Evolutionary conservation across 2,797 vertebrate species (phyloP), one percentile per base, ranked within the genome.

Genomic region (Leuciscus waleckii): DNA sequence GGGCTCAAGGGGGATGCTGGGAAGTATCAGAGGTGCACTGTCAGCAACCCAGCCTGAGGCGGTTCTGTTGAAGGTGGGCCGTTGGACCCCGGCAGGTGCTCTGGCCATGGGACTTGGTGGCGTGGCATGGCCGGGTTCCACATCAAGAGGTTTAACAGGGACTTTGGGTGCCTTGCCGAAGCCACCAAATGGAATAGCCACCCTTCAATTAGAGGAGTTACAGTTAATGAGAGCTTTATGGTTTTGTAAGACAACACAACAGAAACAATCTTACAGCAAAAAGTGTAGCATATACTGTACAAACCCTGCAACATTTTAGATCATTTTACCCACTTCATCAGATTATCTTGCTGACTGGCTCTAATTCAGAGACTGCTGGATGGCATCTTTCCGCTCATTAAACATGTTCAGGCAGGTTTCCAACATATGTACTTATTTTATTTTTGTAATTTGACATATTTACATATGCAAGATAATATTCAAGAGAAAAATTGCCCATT

Each of bases 181-280:
- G 80, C 97, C 98, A 58, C 98, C 96, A 63, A 98, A 99, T 7
- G 98, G 98, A 81, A 95, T 98, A 13, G 98, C 98, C 88, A 98
- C 97, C 94, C 98, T 99, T 95, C 82, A 93, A 87, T 88, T 88
- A 86, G 80, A 70, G 63, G 83, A 86, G 83, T n/a, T 83, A 87
- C 78, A 78, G 41, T 37, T 87, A 90, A 87, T 87, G 67, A 56
- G 23, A 14, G 19, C 26, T 41, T 21, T 61, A 26, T 26, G 51
- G 74, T 39, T 74, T 37, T 37, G 19, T 39, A 5, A 41, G 35
- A 61, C 35, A 46, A 79, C 16, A 43, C 54, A 78, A 61, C 21
- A 78, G 14, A 78, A 41, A 21, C 26, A 13, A 43, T 37, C 29
- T 56, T 56, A 76, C 6, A 39, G 7, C 54, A 58, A 58, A 16